phyloP scores from a whole-genome alignment of 2,113 vertebrate species.

The Callaeas wilsoni region DNA sequence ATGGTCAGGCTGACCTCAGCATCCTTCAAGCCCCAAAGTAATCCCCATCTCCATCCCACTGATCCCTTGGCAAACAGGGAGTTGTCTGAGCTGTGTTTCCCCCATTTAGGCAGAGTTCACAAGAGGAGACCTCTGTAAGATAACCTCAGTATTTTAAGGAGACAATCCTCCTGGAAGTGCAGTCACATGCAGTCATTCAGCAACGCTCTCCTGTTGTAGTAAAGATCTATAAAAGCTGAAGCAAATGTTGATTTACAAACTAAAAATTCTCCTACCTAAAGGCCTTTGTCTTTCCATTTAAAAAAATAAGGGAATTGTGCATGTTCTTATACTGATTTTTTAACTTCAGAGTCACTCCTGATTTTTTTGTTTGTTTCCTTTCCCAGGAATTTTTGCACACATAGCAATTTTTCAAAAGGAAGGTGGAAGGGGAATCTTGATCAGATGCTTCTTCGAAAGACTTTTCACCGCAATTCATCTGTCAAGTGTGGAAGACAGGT shows the following conservation, averaged over 20 bases:
- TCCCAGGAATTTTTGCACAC: not conserved
- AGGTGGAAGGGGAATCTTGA: not conserved
- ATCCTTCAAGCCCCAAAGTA: not conserved
- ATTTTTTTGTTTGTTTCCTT: not conserved
- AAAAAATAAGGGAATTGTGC: not conserved
- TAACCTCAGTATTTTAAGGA: not conserved
- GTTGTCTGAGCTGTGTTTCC: not conserved
- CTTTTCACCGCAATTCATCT: not conserved
- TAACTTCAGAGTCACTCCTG: not conserved
- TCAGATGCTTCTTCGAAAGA: not conserved
- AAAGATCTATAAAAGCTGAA: not conserved
- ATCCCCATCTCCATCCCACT: not conserved
- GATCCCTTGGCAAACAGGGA: not conserved
- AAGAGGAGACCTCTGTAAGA: not conserved
- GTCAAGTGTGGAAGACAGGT: not conserved
- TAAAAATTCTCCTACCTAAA: not conserved
- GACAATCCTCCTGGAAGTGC: not conserved
- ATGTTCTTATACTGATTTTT: not conserved
- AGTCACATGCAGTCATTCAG: no score
- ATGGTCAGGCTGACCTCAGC: not conserved
- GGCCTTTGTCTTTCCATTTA: not conserved
- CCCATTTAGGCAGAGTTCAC: not conserved
- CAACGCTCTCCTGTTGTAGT: not conserved
- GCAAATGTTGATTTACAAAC: not conserved
- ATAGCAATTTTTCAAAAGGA: not conserved